phyloP scores from a whole-genome alignment of 2,113 vertebrate genomes.

The Monarcha castaneiventris region DNA sequence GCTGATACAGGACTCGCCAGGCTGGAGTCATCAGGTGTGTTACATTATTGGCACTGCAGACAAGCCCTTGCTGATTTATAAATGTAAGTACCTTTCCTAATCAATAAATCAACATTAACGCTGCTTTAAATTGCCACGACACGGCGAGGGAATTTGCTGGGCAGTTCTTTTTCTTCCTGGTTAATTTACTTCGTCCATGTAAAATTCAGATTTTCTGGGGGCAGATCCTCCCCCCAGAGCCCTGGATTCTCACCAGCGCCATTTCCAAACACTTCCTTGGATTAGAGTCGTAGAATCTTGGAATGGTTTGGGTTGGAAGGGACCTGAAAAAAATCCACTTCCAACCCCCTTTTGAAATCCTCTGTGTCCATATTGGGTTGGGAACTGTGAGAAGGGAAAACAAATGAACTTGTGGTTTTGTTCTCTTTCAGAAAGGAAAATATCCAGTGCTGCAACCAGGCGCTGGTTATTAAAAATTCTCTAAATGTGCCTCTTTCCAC shows the following conservation, averaged over 20 bases:
- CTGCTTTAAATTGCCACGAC: conserved; percentile 47
- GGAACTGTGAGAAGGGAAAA: background rate
- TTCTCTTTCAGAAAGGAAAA: conserved; percentile 27
- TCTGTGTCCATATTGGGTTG: background rate
- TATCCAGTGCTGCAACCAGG: background rate
- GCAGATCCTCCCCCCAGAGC: background rate
- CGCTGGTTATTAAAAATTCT: background rate
- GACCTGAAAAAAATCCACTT: background rate
- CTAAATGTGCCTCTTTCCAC: background rate
- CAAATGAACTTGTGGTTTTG: background rate
- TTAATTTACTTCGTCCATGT: conserved; percentile 39
- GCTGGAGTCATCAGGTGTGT: background rate
- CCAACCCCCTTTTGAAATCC: rapidly evolving
- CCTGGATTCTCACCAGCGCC: background rate
- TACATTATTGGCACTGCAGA: background rate
- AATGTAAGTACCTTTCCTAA: conserved; percentile 58
- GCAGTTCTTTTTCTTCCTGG: conserved; percentile 64
- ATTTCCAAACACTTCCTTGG: background rate
- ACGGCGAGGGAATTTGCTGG: conserved; percentile 20
- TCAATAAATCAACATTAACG: conserved; percentile 72
- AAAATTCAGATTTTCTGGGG: background rate
- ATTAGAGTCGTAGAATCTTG: background rate
- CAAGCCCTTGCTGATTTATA: conserved; percentile 13
- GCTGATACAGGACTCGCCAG: background rate
- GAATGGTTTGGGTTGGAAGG: background rate